A percentile compares a stretch with the other conserved stretches of the same genome.
These are phyloP conservation scores for Ammodytes dubius DNA, from an alignment of 2,113 vertebrate genomes.

Conservation along the genomic window DNA sequence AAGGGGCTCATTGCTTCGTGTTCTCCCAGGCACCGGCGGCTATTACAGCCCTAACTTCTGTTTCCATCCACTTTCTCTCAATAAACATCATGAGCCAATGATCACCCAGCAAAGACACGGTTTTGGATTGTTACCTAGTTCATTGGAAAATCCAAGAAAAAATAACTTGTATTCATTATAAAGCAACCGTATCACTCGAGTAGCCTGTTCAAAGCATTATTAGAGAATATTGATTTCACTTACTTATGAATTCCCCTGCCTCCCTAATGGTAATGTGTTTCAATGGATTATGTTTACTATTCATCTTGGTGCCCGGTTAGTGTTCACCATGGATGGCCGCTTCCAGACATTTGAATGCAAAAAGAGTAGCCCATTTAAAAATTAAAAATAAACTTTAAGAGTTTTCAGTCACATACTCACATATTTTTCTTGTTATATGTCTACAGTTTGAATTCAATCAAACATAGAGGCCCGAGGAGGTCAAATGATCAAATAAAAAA, in stretches of 20 bases:
- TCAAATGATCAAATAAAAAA: no score
- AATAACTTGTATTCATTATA: neutral
- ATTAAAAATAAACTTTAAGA: no score
- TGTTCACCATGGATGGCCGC: neutral
- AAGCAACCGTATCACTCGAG: neutral
- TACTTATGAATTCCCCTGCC: neutral
- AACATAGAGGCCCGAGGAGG: no score
- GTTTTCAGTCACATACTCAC: neutral
- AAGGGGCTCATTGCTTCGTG: constrained; percentile 50
- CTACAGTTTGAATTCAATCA: no score
- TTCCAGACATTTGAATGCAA: neutral
- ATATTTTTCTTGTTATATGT: neutral
- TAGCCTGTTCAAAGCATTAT: constrained; percentile 3
- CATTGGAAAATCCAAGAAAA: neutral
- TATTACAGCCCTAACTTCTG: constrained; percentile 45
- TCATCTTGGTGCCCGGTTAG: neutral
- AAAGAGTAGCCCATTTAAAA: neutral
- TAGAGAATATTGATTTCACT: constrained; percentile 29
- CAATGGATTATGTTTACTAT: neutral
- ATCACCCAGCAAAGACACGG: neutral
- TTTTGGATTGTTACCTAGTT: constrained; percentile 12
- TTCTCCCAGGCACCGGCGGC: constrained; percentile 34
- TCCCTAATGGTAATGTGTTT: neutral
- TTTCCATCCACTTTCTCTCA: constrained; percentile 40
- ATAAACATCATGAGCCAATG: constrained; percentile 32